Evolutionary conservation across 2,113 vertebrate genomes (phyloP).

Genomic region (Pelusios castaneus): DNA sequence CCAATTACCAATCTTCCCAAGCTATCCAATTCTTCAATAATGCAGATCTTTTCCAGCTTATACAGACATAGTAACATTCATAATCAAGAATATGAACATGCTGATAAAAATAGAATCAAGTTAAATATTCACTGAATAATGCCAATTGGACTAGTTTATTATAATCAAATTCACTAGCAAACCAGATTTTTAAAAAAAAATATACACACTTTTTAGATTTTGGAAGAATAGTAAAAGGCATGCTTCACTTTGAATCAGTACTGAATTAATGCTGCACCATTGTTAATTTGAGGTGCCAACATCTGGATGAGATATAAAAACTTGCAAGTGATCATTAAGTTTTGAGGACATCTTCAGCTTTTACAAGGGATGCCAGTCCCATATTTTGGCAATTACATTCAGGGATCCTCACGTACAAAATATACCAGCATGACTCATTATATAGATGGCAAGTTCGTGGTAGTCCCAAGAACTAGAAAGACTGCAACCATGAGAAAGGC

Average conservation of each 20-base stretch:
- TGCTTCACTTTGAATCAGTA: neutral
- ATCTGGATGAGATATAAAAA: neutral
- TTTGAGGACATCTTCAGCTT: neutral
- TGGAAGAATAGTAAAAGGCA: neutral
- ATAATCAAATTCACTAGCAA: neutral
- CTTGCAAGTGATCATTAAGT: neutral
- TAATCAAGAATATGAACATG: neutral
- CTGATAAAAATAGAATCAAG: neutral
- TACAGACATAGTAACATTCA: accelerated
- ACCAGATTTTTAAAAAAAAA: neutral
- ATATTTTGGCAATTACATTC: neutral
- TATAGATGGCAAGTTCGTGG: neutral
- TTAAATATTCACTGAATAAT: neutral
- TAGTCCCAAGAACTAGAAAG: neutral
- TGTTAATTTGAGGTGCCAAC: neutral
- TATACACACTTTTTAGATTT: neutral
- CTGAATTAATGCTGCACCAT: neutral
- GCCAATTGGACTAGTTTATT: neutral
- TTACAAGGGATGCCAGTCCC: neutral
- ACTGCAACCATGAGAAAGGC: neutral
- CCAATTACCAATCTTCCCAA: neutral
- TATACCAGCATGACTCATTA: neutral
- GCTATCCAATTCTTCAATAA: neutral
- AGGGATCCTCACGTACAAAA: neutral
- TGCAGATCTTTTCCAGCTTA: neutral